A percentile compares a stretch with the other conserved stretches of the same genome.
These are phyloP conservation scores for Xenopus laevis DNA, from an alignment of 2,113 vertebrate species.

Conservation along the genomic window DNA sequence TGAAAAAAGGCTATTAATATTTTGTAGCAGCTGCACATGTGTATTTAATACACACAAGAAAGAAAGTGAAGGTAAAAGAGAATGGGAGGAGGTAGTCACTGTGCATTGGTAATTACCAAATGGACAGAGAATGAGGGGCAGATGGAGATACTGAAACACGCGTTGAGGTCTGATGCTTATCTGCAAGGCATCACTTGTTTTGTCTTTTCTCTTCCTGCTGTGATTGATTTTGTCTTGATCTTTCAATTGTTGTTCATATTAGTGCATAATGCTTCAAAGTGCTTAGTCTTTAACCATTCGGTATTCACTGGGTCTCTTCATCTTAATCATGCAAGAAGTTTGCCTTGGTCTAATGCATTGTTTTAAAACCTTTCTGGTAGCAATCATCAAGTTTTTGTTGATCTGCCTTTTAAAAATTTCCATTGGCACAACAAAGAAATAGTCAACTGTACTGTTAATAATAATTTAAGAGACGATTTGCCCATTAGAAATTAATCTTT, in stretches of 20 bases:
- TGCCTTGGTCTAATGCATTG: background rate
- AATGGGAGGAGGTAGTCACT: background rate
- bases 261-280: constrained; percentile 43
- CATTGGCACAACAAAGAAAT: constrained; percentile 71
- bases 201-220: constrained; percentile 32
- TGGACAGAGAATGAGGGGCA: constrained; percentile 19
- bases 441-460: constrained; percentile 84
- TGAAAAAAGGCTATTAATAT: no score
- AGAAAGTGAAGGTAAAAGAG: no score
- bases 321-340: constrained; percentile 24
- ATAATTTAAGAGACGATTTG: constrained; percentile 97
- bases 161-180: background rate
- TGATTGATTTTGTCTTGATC: constrained; percentile 50
- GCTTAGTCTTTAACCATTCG: constrained; percentile 42
- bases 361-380: background rate
- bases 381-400: background rate
- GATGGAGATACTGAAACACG: constrained; percentile 2
- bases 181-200: background rate
- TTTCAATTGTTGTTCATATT: constrained; percentile 45
- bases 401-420: constrained; percentile 38
- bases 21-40: no score
- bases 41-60: no score
- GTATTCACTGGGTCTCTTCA: background rate
- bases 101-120: constrained; percentile 15
- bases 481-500: constrained; percentile 97